phyloP scores from a whole-genome alignment of 1,140 invertebrate species.

The Macrobrachium nipponense region DNA sequence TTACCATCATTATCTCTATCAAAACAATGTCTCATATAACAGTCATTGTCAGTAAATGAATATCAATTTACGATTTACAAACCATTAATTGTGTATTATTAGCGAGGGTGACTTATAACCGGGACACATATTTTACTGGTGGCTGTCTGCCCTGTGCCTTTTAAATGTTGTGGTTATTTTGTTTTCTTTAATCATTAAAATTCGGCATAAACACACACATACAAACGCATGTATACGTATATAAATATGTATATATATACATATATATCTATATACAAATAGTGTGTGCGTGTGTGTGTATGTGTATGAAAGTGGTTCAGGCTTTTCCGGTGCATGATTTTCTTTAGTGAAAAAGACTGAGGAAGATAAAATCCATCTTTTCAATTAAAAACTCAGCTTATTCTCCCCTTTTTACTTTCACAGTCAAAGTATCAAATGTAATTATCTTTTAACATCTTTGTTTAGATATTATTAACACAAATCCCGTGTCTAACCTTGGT shows the following conservation, averaged over 20 bases:
- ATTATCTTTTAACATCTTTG: not conserved
- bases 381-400: not conserved
- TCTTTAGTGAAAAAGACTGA: not conserved
- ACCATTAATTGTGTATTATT: not conserved
- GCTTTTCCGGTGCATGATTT: not conserved
- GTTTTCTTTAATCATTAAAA: not conserved
- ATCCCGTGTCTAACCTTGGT: not conserved
- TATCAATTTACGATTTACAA: constrained; percentile 30
- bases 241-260: constrained; percentile 22
- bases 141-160: not conserved
- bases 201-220: not conserved
- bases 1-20: constrained; percentile 37
- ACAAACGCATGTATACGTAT: not conserved
- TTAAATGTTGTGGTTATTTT: not conserved
- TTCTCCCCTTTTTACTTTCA: not conserved
- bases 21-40: constrained; percentile 39
- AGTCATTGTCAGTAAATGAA: constrained; percentile 30
- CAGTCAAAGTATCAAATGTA: not conserved
- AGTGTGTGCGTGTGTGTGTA: not conserved
- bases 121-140: not conserved
- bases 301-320: not conserved
- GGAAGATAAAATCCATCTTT: not conserved
- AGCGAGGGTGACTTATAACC: too few relatives aligned
- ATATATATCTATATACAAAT: too few relatives aligned
- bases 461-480: not conserved